Evolutionary conservation across 2,113 vertebrate species (phyloP).

Genomic region (Dromas ardeola): DNA sequence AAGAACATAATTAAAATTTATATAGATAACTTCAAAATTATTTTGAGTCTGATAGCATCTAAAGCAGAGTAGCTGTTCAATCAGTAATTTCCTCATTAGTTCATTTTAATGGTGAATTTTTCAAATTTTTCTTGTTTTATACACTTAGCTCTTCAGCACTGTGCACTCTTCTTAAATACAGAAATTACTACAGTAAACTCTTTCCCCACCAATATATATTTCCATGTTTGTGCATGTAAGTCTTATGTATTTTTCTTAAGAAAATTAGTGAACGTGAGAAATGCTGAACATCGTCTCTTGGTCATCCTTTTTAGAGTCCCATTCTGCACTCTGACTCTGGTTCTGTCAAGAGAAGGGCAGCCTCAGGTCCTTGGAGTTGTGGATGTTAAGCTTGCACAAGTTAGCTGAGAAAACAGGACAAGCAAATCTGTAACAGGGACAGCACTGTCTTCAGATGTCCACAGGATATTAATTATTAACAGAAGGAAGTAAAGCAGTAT

Average conservation of each 20-base stretch:
- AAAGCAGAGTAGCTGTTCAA: background rate
- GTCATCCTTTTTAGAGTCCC: background rate
- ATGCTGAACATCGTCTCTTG: background rate
- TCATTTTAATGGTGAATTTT: background rate
- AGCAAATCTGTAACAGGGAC: background rate
- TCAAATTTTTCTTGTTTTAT: background rate
- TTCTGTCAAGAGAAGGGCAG: background rate
- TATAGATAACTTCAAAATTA: background rate
- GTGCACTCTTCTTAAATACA: background rate
- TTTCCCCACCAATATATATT: background rate
- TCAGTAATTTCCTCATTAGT: background rate
- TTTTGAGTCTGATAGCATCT: background rate
- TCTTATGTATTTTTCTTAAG: background rate
- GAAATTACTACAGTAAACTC: background rate
- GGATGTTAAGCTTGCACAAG: background rate
- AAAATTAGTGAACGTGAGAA: background rate
- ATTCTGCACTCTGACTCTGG: background rate
- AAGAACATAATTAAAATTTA: background rate
- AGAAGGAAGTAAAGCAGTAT: background rate
- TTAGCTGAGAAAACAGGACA: background rate
- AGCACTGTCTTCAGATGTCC: background rate
- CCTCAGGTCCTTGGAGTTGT: background rate
- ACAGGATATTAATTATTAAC: background rate
- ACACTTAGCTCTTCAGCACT: accelerated
- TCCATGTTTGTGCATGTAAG: background rate